Evolutionary conservation across 2,888 invertebrate genomes (phyloP).

Genomic region (Fragum sueziense): DNA sequence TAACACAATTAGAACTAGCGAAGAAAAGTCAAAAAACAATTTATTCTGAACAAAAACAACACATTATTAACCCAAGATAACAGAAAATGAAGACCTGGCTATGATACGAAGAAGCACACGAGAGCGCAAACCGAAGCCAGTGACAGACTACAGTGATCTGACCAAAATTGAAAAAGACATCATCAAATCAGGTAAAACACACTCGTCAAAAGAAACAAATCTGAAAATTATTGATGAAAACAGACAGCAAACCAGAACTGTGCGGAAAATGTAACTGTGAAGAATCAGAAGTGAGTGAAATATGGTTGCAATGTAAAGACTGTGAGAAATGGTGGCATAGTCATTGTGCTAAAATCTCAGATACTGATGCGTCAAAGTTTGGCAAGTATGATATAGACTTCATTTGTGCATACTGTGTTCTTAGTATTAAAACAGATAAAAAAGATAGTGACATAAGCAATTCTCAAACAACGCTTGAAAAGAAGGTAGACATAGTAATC

Average conservation of each 20-base stretch:
- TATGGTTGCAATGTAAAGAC: background rate
- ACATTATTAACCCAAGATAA: too few species aligned
- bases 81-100: background rate
- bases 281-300: background rate
- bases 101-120: conserved; percentile 13
- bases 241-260: background rate
- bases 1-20: too few species aligned
- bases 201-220: conserved; percentile 2
- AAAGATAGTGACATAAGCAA: background rate
- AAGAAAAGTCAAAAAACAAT: too few species aligned
- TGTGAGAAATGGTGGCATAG: conserved; percentile 5
- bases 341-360: background rate
- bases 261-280: background rate
- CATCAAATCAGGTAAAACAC: background rate
- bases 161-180: background rate
- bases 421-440: background rate
- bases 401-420: conserved; percentile 1
- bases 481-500: background rate
- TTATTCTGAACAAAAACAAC: too few species aligned
- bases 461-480: background rate
- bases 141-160: background rate
- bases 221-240: background rate
- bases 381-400: background rate
- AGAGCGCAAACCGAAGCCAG: background rate
- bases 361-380: background rate